Conservation (phyloP, 2,888 invertebrate species). For the Eristalis arbustorum region DNA sequence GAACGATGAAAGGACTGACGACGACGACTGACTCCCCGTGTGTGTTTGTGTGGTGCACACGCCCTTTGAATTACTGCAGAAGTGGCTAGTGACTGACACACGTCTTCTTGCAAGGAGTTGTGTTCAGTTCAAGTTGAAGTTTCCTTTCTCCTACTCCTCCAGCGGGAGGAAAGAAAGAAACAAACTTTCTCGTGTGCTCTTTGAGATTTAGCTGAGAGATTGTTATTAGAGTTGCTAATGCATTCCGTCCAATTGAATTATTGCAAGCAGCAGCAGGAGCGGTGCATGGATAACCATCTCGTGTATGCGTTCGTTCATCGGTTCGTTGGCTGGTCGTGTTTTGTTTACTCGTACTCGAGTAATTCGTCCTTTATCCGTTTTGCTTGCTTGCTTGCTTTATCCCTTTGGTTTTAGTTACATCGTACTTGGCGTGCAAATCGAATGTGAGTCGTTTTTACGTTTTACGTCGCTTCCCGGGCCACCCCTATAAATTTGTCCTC, state of each 20-base stretch:
- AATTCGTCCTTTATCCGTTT: slow-evolving; percentile 6
- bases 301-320: slow-evolving; percentile 31
- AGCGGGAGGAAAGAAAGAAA: too few relatives aligned
- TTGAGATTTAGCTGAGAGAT: slow-evolving; percentile 62
- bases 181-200: slow-evolving; percentile 50
- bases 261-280: slow-evolving; percentile 49
- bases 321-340: background rate
- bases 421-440: slow-evolving; percentile 36
- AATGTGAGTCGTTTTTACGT: slow-evolving; percentile 40
- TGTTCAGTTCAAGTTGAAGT: slow-evolving; percentile 30
- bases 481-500: slow-evolving; percentile 27
- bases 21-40: background rate
- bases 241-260: slow-evolving; percentile 70
- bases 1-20: background rate
- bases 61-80: slow-evolving; percentile 62
- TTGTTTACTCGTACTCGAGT: background rate
- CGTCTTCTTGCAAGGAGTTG: slow-evolving; percentile 45
- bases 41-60: slow-evolving; percentile 36
- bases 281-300: slow-evolving; percentile 57
- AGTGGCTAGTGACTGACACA: slow-evolving; percentile 42
- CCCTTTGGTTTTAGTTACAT: background rate
- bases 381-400: slow-evolving; percentile 12
- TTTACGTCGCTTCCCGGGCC: background rate
- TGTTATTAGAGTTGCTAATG: slow-evolving; percentile 69
- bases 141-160: slow-evolving; percentile 12